phyloP scores from a whole-genome alignment of 2,113 vertebrate genomes.

The Phaetusa simplex region DNA sequence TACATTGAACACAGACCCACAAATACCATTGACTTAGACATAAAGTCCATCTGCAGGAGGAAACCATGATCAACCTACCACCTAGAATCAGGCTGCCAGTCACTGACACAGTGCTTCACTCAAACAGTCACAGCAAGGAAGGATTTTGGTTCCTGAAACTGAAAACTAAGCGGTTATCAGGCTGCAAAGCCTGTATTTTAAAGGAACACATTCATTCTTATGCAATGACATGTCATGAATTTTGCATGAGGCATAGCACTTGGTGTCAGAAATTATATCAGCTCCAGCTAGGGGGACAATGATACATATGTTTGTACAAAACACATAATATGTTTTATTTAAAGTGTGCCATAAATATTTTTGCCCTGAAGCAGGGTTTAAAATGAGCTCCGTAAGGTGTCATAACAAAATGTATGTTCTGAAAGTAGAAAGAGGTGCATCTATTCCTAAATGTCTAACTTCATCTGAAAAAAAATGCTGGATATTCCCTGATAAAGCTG shows the following conservation, averaged over 20 bases:
- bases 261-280: constrained; percentile 74
- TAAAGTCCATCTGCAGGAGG: neutral
- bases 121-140: constrained; percentile 1
- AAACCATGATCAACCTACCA: neutral
- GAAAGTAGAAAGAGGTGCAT: constrained; percentile 59
- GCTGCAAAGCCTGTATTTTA: constrained; percentile 54
- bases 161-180: constrained; percentile 40
- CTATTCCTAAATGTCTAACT: constrained; percentile 55
- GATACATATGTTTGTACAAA: constrained; percentile 78
- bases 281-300: constrained; percentile 72
- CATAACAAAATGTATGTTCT: constrained; percentile 56
- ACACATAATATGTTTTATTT: constrained; percentile 79
- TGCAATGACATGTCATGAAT: constrained; percentile 73
- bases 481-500: constrained; percentile 45
- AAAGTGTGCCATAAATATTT: constrained; percentile 75
- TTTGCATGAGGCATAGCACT: constrained; percentile 71
- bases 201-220: constrained; percentile 62
- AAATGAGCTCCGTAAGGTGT: constrained; percentile 60
- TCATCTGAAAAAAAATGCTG: constrained; percentile 11
- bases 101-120: neutral
- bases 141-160: constrained; percentile 15
- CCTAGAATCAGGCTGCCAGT: neutral
- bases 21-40: neutral
- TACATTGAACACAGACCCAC: neutral
- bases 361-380: constrained; percentile 73